Evolutionary conservation across 2,113 vertebrate genomes (phyloP).

Genomic region (Paradoxurus hermaphroditus): DNA sequence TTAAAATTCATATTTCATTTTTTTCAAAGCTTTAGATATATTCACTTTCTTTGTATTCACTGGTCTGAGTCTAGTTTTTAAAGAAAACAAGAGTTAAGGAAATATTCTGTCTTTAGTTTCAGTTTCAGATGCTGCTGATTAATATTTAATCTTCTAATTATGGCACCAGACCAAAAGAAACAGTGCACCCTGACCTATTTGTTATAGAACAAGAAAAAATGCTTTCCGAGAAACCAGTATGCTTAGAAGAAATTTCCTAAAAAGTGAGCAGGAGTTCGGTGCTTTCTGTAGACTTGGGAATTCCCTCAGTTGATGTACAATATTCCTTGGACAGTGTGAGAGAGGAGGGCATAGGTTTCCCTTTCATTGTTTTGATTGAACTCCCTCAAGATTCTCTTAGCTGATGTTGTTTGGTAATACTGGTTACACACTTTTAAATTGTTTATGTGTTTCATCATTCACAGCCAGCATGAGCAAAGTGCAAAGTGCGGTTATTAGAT

Average conservation of each 20-base stretch:
- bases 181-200: background rate
- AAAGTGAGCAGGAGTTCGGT: background rate
- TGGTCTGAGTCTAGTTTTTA: background rate
- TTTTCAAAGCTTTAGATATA: background rate
- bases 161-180: background rate
- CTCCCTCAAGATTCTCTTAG: background rate
- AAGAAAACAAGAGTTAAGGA: constrained; percentile 21
- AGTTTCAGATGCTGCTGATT: constrained; percentile 36
- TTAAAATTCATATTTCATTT: background rate
- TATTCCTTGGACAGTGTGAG: background rate
- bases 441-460: background rate
- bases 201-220: background rate
- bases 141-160: background rate
- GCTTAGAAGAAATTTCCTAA: constrained; percentile 65
- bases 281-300: background rate
- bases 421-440: background rate
- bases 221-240: constrained; percentile 57
- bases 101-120: constrained; percentile 50
- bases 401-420: background rate
- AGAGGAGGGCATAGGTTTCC: background rate
- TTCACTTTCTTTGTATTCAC: background rate
- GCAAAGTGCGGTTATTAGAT: background rate
- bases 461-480: background rate
- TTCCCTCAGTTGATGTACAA: background rate
- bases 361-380: background rate